Conservation (phyloP, 1,140 invertebrate species). For the Octopus sinensis region DNA sequence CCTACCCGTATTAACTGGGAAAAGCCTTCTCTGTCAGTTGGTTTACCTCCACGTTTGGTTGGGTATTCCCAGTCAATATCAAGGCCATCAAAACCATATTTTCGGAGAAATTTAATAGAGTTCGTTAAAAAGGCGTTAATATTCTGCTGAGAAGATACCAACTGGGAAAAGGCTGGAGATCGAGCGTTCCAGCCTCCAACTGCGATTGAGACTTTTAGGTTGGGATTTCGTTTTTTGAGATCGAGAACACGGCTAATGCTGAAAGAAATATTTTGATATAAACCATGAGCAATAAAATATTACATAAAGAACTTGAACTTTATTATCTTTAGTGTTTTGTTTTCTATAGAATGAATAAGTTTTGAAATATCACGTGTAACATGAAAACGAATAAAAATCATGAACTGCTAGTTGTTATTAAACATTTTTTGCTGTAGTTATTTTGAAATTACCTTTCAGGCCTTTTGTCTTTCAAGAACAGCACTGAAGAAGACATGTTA, state of each 20-base stretch:
- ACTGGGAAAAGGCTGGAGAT: constrained; percentile 66
- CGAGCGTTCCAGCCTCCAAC: constrained; percentile 97
- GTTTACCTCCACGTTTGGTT: constrained; percentile 63
- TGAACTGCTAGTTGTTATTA: too few species aligned
- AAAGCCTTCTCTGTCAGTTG: constrained; percentile 26
- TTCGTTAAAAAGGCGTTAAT: constrained; percentile 38
- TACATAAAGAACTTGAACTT: neutral
- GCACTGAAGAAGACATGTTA: too few species aligned
- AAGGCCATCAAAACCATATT: constrained; percentile 90
- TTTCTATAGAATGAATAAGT: too few species aligned
- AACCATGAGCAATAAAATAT: neutral
- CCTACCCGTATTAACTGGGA: constrained; percentile 22
- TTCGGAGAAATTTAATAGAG: constrained; percentile 80
- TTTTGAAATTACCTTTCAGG: too few species aligned
- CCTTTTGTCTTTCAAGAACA: too few species aligned
- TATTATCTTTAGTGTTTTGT: too few species aligned
- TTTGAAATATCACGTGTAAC: too few species aligned
- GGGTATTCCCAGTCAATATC: constrained; percentile 96
- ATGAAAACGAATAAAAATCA: too few species aligned
- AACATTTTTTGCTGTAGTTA: too few species aligned
- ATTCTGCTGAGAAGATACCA: constrained; percentile 38
- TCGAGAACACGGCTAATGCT: constrained; percentile 31
- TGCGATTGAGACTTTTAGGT: constrained; percentile 85
- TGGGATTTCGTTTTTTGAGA: constrained; percentile 61
- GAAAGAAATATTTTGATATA: neutral